These are phyloP conservation scores for Zoanthus sociatus DNA, from an alignment of 92 coral and sea anemone genomes.

Conservation along the genomic window DNA sequence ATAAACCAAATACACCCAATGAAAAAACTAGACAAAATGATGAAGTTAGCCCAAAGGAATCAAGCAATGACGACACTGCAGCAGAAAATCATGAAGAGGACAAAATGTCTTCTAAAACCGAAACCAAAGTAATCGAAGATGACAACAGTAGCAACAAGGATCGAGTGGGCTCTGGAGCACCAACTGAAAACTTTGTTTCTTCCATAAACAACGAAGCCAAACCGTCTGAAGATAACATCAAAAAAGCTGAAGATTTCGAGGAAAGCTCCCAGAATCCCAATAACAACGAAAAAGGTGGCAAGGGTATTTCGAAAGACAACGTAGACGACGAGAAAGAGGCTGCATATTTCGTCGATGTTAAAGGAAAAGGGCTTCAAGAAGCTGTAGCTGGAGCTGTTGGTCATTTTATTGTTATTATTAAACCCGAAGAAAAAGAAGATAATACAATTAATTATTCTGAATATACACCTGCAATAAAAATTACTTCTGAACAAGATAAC, in stretches of 20 bases:
- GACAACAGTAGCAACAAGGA: background rate
- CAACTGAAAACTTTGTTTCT: background rate
- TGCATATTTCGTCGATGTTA: background rate
- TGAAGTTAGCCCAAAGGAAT: background rate
- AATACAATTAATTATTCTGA: background rate
- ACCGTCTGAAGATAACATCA: background rate
- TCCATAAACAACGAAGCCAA: background rate
- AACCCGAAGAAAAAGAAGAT: background rate
- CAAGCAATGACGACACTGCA: background rate
- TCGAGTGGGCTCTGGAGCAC: background rate
- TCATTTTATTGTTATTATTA: conserved; percentile 8
- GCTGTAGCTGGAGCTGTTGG: conserved; percentile 26
- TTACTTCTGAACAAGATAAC: background rate
- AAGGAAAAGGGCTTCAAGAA: conserved; percentile 37
- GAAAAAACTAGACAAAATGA: background rate
- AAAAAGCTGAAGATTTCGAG: background rate
- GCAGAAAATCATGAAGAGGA: background rate
- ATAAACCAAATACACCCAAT: background rate
- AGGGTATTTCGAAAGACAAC: background rate
- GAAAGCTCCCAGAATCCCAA: background rate
- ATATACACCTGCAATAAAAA: conserved; percentile 17
- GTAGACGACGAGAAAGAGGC: background rate
- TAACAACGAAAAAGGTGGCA: background rate
- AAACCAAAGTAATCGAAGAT: background rate
- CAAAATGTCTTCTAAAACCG: background rate